Percentiles rank a stretch among this genome's conserved stretches.
phyloP scores from a whole-genome alignment of 1,140 invertebrate species.

The Neoseiulus cucumeris region DNA sequence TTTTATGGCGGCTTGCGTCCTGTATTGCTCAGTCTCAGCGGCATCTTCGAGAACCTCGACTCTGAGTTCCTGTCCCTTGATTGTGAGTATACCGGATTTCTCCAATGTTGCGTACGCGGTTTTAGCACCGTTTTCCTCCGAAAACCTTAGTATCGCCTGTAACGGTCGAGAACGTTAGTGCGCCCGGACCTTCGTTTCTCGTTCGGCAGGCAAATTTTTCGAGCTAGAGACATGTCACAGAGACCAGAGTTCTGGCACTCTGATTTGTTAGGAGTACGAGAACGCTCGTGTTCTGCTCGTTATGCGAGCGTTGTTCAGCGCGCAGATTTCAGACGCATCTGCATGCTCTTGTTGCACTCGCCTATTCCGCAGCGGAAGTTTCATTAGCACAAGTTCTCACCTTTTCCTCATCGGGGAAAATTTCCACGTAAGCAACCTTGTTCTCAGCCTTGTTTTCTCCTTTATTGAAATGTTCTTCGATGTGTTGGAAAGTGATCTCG shows the following conservation, averaged over 20 bases:
- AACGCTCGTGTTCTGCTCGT: no score
- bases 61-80: neutral
- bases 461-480: neutral
- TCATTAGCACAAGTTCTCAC: no score
- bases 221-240: no score
- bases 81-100: neutral
- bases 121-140: neutral
- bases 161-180: neutral
- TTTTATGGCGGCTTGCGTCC: neutral
- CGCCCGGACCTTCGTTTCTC: no score
- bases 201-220: no score
- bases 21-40: neutral
- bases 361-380: no score
- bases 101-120: neutral
- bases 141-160: neutral
- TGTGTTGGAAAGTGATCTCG: neutral
- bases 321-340: no score
- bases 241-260: no score
- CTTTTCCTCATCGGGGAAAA: no score
- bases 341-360: no score
- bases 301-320: no score
- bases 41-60: neutral
- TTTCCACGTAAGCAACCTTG: neutral
- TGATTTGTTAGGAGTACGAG: no score
- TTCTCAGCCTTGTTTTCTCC: neutral